These are phyloP conservation scores for Cacoxenus indagator DNA, from an alignment of 2,888 invertebrate genomes.

Conservation along the genomic window DNA sequence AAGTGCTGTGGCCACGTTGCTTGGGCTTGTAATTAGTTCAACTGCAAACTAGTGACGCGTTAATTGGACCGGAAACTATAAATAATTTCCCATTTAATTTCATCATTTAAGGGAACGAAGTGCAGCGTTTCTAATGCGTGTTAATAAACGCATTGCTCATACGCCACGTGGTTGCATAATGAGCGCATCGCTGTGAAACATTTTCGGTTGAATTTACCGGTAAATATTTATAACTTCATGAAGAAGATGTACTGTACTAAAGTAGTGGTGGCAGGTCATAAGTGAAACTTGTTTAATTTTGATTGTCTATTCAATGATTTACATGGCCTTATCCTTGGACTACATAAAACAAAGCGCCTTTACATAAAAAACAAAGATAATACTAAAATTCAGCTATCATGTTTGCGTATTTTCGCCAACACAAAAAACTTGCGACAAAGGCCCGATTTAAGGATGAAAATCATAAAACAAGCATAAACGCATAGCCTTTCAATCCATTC, in stretches of 20 bases:
- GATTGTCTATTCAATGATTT: no score
- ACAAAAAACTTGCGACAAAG: constrained; percentile 45
- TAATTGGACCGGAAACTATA: background rate
- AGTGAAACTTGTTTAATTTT: no score
- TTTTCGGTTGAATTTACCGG: no score
- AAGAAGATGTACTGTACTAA: no score
- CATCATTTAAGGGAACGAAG: background rate
- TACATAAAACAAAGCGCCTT: no score
- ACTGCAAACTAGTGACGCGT: background rate
- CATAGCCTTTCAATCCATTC: background rate
- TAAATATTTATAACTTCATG: no score
- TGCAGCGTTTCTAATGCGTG: background rate
- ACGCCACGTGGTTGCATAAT: constrained; percentile 7
- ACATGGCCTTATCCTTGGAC: no score
- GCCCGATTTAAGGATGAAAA: constrained; percentile 31
- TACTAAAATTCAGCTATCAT: no score
- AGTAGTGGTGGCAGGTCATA: no score
- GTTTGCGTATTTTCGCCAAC: no score
- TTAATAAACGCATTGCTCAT: constrained; percentile 4
- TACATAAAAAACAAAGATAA: no score
- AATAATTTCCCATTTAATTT: background rate
- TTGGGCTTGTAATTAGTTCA: no score
- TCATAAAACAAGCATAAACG: background rate
- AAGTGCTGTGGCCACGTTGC: background rate
- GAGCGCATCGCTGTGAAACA: background rate